These are phyloP conservation scores for Triplophysa siluroides DNA, from an alignment of 2,113 vertebrate genomes.

Conservation along the genomic window DNA sequence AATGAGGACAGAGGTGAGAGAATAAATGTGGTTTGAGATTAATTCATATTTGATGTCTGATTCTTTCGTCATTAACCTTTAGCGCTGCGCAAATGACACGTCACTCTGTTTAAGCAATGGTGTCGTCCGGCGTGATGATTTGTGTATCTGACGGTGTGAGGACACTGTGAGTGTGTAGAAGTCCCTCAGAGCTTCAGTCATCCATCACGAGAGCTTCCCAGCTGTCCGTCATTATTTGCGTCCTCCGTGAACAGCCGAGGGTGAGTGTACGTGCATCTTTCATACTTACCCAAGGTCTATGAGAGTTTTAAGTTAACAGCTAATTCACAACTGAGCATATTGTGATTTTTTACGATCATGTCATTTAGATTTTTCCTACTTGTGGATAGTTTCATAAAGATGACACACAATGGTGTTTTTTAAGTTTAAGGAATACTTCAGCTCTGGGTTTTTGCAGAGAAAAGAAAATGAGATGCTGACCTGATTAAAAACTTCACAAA, in stretches of 20 bases:
- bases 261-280: conserved; percentile 4
- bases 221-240: conserved; percentile 51
- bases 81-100: conserved; percentile 56
- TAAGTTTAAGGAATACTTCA: not conserved
- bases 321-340: not conserved
- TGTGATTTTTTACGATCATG: too few species aligned
- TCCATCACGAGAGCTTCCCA: conserved; percentile 56
- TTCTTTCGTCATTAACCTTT: conserved; percentile 64
- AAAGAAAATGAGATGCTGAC: not conserved
- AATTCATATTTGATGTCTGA: conserved; percentile 56
- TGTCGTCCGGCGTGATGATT: conserved; percentile 46
- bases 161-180: conserved; percentile 60
- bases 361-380: too few species aligned
- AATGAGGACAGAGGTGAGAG: not conserved
- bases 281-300: conserved; percentile 27
- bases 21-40: conserved; percentile 48
- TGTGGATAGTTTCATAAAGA: too few species aligned
- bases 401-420: not conserved
- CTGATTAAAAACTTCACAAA: not conserved
- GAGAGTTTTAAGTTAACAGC: conserved; percentile 1
- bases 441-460: not conserved
- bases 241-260: conserved; percentile 52
- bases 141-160: conserved; percentile 51
- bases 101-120: conserved; percentile 58
- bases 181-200: conserved; percentile 46